Conservation (phyloP, 2,888 invertebrate genomes). For the Nomada ruficornis region DNA sequence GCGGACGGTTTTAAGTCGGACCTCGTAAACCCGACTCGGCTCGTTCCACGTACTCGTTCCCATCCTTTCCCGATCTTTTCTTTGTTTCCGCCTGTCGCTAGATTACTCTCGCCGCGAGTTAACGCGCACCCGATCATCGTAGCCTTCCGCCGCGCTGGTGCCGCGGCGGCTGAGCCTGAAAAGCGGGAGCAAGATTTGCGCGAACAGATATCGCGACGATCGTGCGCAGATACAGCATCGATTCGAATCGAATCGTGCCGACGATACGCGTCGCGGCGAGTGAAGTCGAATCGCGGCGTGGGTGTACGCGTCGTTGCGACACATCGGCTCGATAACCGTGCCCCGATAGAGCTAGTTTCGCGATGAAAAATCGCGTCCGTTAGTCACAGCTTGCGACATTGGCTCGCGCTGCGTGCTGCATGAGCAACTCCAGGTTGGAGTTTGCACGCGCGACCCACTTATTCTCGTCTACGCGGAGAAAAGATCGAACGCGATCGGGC, state of each 20-base stretch:
- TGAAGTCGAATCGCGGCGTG: slow-evolving; percentile 71
- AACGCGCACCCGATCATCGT: neutral
- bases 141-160: no score
- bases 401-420: slow-evolving; percentile 78
- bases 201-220: neutral
- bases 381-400: slow-evolving; percentile 83
- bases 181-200: no score
- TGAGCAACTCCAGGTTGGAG: slow-evolving; percentile 80
- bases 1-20: slow-evolving; percentile 79
- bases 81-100: slow-evolving; percentile 41
- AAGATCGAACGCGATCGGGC: slow-evolving; percentile 19
- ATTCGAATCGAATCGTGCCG: neutral
- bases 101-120: neutral
- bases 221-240: neutral
- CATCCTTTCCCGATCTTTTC: slow-evolving; percentile 26
- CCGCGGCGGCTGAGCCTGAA: no score
- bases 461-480: slow-evolving; percentile 45
- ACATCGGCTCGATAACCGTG: slow-evolving; percentile 77
- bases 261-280: neutral
- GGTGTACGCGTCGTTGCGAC: slow-evolving; percentile 81
- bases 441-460: slow-evolving; percentile 79
- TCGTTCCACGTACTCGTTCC: slow-evolving; percentile 24
- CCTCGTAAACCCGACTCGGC: slow-evolving; percentile 71
- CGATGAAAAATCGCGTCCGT: slow-evolving; percentile 81
- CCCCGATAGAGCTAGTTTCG: slow-evolving; percentile 78